Evolutionary conservation across 1,140 invertebrate genomes (phyloP), one percentile per base, ranked within the genome.

Genomic region (Monomorium pharaonis): DNA sequence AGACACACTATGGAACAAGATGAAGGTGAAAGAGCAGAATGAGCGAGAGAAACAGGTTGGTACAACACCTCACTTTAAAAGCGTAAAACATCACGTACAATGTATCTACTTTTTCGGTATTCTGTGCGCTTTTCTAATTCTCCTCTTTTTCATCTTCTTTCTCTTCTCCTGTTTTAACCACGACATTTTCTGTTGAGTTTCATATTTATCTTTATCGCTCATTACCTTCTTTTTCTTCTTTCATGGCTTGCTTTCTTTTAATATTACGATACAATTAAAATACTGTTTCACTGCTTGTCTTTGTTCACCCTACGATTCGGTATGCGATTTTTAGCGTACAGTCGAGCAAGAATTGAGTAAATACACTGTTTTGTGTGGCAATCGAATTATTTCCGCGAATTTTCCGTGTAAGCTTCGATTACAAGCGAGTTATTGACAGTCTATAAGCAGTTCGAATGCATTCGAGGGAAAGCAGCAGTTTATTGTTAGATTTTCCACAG

Each of bases 11-110:
- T 65, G 24, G 49, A 49, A 72, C 47, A 65, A 60, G 84, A 74
- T 42, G 83, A 69, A 33, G 69, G 54, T 54, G 83, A 83, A 69
- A 81, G 78, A 69, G 37, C 65, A 72, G 88, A 60, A 33, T 88
- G 78, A 74, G 47, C 58, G 87, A 75, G 88, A 74, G 83, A 85
- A 86, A 88, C 74, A 67, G 84, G 87, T 85, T 88, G 72, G 87
- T 54, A 81, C 75, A 78, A 78, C 75, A 62, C 60, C 42, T 78
- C 60, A 65, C 27, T 78, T 65, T 42, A 30, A 54, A 69, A 27
- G 51, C 33, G 30, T 51, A 81, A 81, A 70, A 74, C 67, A 74
- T 83, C 49, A 24, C 42, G 56, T 51, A 69, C 69, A 24, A 33
- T 30, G 54, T 27, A 58, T 69, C 87, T 72, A 83, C 87, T 88